phyloP scores from a whole-genome alignment of 2,888 invertebrate genomes.

The Nomada hirtipes region DNA sequence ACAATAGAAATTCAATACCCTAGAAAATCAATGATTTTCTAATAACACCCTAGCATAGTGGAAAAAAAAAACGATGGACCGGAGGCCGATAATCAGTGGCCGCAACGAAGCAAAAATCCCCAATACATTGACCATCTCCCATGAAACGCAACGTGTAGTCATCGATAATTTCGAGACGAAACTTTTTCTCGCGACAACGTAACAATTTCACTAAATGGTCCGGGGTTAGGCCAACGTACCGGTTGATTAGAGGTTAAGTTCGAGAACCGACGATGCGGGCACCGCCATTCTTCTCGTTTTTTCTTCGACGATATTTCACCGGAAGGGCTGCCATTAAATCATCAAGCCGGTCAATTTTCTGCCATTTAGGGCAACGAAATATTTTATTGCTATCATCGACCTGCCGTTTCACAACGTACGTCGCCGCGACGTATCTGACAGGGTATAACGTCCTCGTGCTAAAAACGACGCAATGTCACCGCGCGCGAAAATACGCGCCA shows the following conservation, averaged over 20 bases:
- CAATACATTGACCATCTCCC: not conserved
- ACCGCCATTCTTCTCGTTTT: not conserved
- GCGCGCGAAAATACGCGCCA: constrained; percentile 74
- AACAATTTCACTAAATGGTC: constrained; percentile 31
- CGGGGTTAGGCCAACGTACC: constrained; percentile 12
- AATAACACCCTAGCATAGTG: constrained; percentile 22
- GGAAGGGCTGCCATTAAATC: not conserved
- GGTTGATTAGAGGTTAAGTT: constrained; percentile 43
- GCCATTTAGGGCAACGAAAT: constrained; percentile 6
- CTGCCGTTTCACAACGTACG: not conserved
- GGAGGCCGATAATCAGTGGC: constrained; percentile 28
- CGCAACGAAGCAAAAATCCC: not conserved
- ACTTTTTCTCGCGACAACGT: constrained; percentile 31
- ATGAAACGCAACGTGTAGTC: constrained; percentile 1
- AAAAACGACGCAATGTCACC: constrained; percentile 77
- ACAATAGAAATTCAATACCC: constrained; percentile 42
- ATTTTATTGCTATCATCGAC: constrained; percentile 5
- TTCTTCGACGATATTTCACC: not conserved
- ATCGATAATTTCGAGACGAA: constrained; percentile 15
- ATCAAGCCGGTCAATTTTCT: not conserved
- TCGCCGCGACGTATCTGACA: constrained; percentile 19
- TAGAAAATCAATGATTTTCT: constrained; percentile 9
- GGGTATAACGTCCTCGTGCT: constrained; percentile 76
- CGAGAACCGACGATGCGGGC: constrained; percentile 11
- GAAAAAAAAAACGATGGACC: constrained; percentile 4